phyloP scores from a whole-genome alignment of 2,888 invertebrate species.

The Scaptomyza cyrtandrae region DNA sequence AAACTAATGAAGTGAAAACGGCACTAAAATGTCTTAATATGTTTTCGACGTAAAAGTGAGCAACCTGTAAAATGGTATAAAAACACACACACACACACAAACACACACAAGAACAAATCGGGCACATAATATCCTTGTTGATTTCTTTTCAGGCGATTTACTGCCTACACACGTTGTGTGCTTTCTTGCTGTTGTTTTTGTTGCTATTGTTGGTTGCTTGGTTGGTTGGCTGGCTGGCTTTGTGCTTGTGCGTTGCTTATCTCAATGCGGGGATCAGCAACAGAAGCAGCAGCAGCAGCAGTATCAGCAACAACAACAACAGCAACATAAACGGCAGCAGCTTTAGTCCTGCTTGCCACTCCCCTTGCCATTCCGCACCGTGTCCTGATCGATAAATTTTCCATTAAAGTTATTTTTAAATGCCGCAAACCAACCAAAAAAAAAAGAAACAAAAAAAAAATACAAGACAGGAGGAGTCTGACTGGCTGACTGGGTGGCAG shows the following conservation, averaged over 20 bases:
- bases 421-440: slow-evolving; percentile 69
- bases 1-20: slow-evolving; percentile 82
- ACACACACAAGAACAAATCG: slow-evolving; percentile 37
- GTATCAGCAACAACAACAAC: slow-evolving; percentile 4
- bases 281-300: slow-evolving; percentile 10
- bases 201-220: slow-evolving; percentile 38
- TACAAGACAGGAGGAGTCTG: slow-evolving; percentile 46
- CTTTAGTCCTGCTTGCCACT: slow-evolving; percentile 18
- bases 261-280: slow-evolving; percentile 58
- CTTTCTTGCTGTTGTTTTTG: slow-evolving; percentile 26
- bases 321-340: slow-evolving; percentile 23
- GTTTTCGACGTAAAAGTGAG: slow-evolving; percentile 39
- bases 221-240: slow-evolving; percentile 38
- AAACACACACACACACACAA: slow-evolving; percentile 2
- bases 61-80: slow-evolving; percentile 66
- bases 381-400: slow-evolving; percentile 83
- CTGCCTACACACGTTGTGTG: slow-evolving; percentile 61
- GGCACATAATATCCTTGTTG: slow-evolving; percentile 74
- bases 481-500: slow-evolving; percentile 15
- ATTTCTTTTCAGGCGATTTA: slow-evolving; percentile 77
- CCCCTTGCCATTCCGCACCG: slow-evolving; percentile 4
- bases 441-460: slow-evolving; percentile 27
- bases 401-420: slow-evolving; percentile 83
- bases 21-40: slow-evolving; percentile 78
- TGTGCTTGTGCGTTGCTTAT: slow-evolving; percentile 72